phyloP scores from a whole-genome alignment of 1,140 invertebrate genomes.

The Drosophila micromelanica region DNA sequence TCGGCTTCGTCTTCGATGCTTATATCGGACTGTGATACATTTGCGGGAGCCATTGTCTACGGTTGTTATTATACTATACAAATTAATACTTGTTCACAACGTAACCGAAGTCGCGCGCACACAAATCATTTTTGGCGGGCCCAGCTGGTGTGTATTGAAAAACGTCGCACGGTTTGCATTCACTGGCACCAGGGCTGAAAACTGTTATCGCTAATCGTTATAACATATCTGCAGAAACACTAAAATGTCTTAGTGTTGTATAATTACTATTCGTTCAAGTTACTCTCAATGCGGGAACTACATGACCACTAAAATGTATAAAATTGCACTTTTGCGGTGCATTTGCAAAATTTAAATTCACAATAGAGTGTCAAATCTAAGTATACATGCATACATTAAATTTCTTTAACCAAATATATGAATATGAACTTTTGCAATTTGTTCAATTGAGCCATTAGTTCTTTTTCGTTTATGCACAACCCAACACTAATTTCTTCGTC shows the following conservation, averaged over 20 bases:
- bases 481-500: slow-evolving; percentile 55
- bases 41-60: slow-evolving; percentile 51
- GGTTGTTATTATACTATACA: background rate
- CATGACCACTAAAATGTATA: background rate
- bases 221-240: slow-evolving; percentile 4
- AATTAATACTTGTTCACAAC: background rate
- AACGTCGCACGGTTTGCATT: background rate
- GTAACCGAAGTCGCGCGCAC: slow-evolving; percentile 39
- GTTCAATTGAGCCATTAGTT: slow-evolving; percentile 19
- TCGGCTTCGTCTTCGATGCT: slow-evolving; percentile 76
- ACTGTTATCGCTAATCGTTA: slow-evolving; percentile 5
- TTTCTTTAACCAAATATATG: background rate
- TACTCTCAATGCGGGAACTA: background rate
- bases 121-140: slow-evolving; percentile 59
- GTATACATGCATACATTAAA: background rate
- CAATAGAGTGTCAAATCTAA: no score
- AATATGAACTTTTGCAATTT: background rate
- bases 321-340: background rate
- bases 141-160: slow-evolving; percentile 13
- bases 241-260: slow-evolving; percentile 12
- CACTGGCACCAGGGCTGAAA: slow-evolving; percentile 15
- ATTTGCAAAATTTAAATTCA: no score
- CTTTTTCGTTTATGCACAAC: slow-evolving; percentile 21
- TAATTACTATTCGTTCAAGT: background rate
- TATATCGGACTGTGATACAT: slow-evolving; percentile 44